Evolutionary conservation across 2,113 vertebrate genomes (phyloP), one percentile per base, ranked within the genome.

Genomic region (Platycercus adscitus): DNA sequence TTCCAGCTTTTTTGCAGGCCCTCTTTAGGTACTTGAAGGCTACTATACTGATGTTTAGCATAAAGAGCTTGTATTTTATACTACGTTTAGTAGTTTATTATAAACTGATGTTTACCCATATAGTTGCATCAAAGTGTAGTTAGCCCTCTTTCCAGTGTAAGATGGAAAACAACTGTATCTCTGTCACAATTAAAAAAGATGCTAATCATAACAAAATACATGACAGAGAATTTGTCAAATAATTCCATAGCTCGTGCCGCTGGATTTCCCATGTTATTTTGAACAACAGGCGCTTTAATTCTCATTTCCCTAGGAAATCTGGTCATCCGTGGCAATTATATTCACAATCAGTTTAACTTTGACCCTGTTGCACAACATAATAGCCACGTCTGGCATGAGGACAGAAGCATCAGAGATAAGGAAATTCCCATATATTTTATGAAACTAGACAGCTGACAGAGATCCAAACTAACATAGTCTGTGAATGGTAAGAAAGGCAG

Each of bases 401-500:
- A 63, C 60, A 81, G 35, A 64, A 64, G 64, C 13, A 76, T 37
- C 1, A 0, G 41, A 83, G 55, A 81, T 23, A 81, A 63, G 52
- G 49, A 46, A 78, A 86, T 68, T 79, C 65, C 70, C 83, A 71
- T 16, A 10, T 8, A 39, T 52, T 78, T 88, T 35, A 60, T 24
- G 29, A 46, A 88, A 81, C 35, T 8, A 18, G 80, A 68, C 72
- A 84, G 80, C 69, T 84, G 83, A 66, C 46, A 37, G 50, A 81
- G 53, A 63, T 58, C 35, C 76, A 64, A 83, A 73, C 28, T 39
- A 60, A 60, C 8, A 9, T 6, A 52, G 20, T 6, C 76, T 39
- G 28, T 73, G 86, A 92, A 84, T 31, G 50, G 33, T 44, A 73
- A 75, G 83, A 78, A 92, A 80, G 72, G 92, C 80, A 94, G 86